Conservation (phyloP, 1,140 invertebrate genomes). For the Lasaia peninsularis region DNA sequence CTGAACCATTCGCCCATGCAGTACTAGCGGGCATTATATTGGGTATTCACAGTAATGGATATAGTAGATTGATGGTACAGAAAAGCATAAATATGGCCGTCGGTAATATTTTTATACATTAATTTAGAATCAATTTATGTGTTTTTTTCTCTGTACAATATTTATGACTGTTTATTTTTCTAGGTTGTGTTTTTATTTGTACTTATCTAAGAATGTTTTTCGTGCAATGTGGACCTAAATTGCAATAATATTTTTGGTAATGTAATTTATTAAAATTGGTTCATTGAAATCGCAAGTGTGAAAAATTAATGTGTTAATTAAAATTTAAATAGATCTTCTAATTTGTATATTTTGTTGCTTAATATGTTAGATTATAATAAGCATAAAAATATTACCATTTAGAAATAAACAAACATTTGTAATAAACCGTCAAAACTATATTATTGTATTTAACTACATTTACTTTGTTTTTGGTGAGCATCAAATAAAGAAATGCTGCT, state of each 20-base stretch:
- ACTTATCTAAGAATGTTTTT: not conserved
- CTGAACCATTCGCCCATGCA: too few relatives aligned
- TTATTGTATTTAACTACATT: not conserved
- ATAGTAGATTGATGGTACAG: not conserved
- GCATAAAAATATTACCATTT: constrained; percentile 18
- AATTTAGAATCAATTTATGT: not conserved
- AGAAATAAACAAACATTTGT: constrained; percentile 5
- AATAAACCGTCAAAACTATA: constrained; percentile 14
- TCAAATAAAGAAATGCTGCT: constrained; percentile 26
- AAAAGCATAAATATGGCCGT: not conserved
- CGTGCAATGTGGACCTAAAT: not conserved
- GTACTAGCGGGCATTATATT: not conserved
- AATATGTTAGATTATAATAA: constrained; percentile 3
- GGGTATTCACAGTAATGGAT: not conserved
- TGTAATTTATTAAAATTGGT: not conserved
- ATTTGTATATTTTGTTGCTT: constrained; percentile 14
- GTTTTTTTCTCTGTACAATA: not conserved
- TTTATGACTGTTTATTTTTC: not conserved
- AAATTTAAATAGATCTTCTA: not conserved
- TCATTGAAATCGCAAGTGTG: not conserved
- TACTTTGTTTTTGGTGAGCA: constrained; percentile 6
- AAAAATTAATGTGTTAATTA: not conserved
- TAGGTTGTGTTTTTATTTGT: not conserved
- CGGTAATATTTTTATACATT: not conserved
- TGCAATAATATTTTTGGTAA: constrained; percentile 1